These are phyloP conservation scores for Aeoliscus strigatus DNA, from an alignment of 2,797 vertebrate species.

Conservation along the genomic window DNA sequence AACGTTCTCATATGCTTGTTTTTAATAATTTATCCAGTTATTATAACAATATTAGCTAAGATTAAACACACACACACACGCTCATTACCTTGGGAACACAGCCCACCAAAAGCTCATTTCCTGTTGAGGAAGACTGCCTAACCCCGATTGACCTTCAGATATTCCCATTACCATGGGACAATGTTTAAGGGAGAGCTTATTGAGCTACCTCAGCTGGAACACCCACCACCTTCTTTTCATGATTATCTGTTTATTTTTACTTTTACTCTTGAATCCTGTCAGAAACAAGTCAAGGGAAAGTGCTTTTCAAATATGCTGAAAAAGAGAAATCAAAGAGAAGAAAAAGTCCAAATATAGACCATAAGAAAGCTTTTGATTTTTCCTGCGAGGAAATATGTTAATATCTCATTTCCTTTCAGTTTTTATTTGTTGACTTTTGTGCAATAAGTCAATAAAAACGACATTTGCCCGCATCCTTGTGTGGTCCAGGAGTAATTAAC, in stretches of 20 bases:
- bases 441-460: constrained; percentile 23
- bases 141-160: constrained; percentile 79
- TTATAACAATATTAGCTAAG: constrained; percentile 84
- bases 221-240: constrained; percentile 68
- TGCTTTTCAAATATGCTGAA: constrained; percentile 54
- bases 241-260: constrained; percentile 69
- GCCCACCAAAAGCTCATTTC: constrained; percentile 82
- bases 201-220: constrained; percentile 74
- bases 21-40: constrained; percentile 85
- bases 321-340: background rate
- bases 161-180: constrained; percentile 79
- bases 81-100: constrained; percentile 84
- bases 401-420: constrained; percentile 41
- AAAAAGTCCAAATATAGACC: constrained; percentile 31
- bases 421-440: constrained; percentile 28
- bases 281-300: constrained; percentile 56
- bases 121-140: constrained; percentile 77
- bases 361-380: constrained; percentile 19
- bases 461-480: constrained; percentile 42
- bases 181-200: constrained; percentile 76
- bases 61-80: constrained; percentile 79
- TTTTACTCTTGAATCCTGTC: constrained; percentile 55
- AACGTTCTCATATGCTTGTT: constrained; percentile 77
- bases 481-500: constrained; percentile 55
- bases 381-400: constrained; percentile 43